Evolutionary conservation across 2,113 vertebrate genomes (phyloP).

Genomic region (Mesitornis unicolor): DNA sequence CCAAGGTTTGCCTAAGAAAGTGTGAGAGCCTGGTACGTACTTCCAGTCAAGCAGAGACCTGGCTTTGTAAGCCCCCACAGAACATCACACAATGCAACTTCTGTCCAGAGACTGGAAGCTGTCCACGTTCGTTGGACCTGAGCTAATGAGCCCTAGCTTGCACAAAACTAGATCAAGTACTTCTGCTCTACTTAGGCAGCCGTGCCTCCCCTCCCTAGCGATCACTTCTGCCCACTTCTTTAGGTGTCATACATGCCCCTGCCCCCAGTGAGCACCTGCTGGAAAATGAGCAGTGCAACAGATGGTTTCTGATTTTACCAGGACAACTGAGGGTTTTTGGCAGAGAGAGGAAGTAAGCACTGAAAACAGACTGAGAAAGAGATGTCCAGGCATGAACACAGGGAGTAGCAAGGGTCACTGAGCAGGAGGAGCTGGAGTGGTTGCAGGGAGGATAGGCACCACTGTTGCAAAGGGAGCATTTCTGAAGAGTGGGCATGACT

Average conservation of each 20-base stretch:
- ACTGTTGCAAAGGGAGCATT: not conserved
- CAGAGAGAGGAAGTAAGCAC: not conserved
- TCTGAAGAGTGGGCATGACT: not conserved
- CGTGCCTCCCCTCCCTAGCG: not conserved
- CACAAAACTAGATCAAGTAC: not conserved
- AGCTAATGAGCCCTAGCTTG: not conserved
- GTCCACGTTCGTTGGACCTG: not conserved
- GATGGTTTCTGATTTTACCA: not conserved
- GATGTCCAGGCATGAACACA: not conserved
- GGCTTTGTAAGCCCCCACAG: not conserved
- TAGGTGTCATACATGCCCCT: not conserved
- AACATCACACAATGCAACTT: constrained; percentile 4
- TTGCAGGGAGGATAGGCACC: not conserved
- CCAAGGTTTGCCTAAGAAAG: not conserved
- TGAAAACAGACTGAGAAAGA: not conserved
- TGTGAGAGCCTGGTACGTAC: not conserved
- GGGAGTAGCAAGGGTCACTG: not conserved
- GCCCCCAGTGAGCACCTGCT: not conserved
- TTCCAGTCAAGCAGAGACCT: not conserved
- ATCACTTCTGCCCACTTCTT: not conserved
- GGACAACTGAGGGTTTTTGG: not conserved
- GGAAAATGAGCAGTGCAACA: not conserved
- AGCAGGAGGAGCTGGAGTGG: not conserved
- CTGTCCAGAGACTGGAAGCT: constrained; percentile 9
- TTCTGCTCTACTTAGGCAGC: constrained; percentile 12